Base-by-base conservation (phyloP, 2,113 vertebrate genomes). In the Donacobius atricapilla region DNA sequence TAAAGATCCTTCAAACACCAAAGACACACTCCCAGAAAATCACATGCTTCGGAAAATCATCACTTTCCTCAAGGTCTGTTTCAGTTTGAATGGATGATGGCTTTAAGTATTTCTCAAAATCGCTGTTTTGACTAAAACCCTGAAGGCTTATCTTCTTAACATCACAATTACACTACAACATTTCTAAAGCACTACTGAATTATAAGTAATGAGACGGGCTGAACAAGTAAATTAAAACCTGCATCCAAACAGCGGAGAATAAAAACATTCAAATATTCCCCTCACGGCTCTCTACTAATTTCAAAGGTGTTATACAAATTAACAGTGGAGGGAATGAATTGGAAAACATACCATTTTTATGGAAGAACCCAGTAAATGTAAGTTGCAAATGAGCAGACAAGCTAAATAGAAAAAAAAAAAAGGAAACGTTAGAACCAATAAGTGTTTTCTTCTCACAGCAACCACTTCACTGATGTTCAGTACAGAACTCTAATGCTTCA, bases 291-390 rank as follows among this genome's bases (percentile, higher is more conserved):
- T 31, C 30, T 7, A 44, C 19, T 13, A 15, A 81, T 63, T 77
- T 76, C 83, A 39, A 44, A 92, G 64, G 39, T 24, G 27, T 23
- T 64, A 68, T 2, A 70, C 45, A 87, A 87, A 76, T 40, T 21
- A 89, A n/a, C 8, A 47, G 24, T 27, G 19, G 20, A 66, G 85
- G 10, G 22, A 76, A 84, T 61, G 10, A 76, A 83, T 28, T 45
- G 53, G 85, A 65, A 89, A 94, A 98, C 99, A 94, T 98, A 99
- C 99, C 99, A 96, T 99, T 99, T 98, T 99, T 99, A 98, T 99
- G 99, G 98, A 99, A 99, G 98, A 99, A 99, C 97, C 99, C 99
- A 96, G 99, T 99, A 98, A 99, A 99, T 24, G 99, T 99, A 95
- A 99, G 99, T 96, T 99, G 99, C 79, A 99, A 98, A 97, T 99